Conservation (phyloP, 1,140 invertebrate genomes). For the Panulirus ornatus region DNA sequence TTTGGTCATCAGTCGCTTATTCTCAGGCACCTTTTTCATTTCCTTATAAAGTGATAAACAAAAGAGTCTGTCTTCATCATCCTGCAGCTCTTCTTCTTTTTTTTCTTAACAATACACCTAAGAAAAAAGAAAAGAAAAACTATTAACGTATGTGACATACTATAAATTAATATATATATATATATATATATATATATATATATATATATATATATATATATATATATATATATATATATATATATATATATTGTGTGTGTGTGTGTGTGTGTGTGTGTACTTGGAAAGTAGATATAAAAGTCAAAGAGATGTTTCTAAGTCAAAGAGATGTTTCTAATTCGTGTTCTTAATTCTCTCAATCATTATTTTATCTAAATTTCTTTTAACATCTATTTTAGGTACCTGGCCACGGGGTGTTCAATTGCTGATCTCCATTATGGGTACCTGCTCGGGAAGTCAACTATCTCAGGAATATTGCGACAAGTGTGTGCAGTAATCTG, state of each 20-base stretch:
- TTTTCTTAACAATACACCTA: too few species aligned
- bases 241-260: too few species aligned
- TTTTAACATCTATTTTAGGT: slow-evolving; percentile 44
- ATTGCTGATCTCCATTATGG: slow-evolving; percentile 65
- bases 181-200: slow-evolving; percentile 6
- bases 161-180: too few species aligned
- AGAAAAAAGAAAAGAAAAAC: slow-evolving; percentile 7
- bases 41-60: too few species aligned
- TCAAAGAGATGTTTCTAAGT: neutral
- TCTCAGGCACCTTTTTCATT: too few species aligned
- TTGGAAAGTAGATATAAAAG: neutral
- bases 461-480: slow-evolving; percentile 51
- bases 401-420: slow-evolving; percentile 60
- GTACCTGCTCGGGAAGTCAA: slow-evolving; percentile 48
- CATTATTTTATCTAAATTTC: slow-evolving; percentile 4
- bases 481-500: slow-evolving; percentile 49
- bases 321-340: too few species aligned
- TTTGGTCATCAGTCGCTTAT: too few species aligned
- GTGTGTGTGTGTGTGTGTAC: slow-evolving; percentile 15
- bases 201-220: neutral
- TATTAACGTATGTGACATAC: neutral
- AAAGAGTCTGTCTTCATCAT: too few species aligned
- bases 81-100: too few species aligned
- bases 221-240: neutral
- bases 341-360: too few species aligned